Evolutionary conservation across 2,888 invertebrate genomes (phyloP).

Genomic region (Lasioglossum zephyrum): DNA sequence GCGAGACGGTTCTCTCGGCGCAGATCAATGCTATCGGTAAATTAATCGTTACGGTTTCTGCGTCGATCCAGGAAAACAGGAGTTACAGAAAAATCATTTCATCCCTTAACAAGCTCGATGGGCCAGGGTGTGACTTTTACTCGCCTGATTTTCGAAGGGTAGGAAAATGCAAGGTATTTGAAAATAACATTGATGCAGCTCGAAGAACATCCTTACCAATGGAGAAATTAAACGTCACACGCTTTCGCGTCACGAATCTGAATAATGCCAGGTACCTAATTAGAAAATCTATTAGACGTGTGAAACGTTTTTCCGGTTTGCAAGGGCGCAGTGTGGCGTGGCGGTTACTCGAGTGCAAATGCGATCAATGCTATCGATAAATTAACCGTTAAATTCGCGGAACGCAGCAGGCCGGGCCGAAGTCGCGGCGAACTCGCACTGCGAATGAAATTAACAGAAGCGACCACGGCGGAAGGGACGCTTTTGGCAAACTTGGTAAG

Average conservation of each 20-base stretch:
- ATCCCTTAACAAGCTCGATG: no score
- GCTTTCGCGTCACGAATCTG: no score
- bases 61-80: not conserved
- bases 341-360: constrained; percentile 28
- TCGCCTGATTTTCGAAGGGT: not conserved
- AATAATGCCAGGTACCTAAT: not conserved
- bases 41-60: not conserved
- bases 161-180: not conserved
- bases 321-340: not conserved
- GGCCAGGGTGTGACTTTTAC: not conserved
- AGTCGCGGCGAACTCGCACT: constrained; percentile 52
- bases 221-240: no score
- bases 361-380: constrained; percentile 62
- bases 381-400: constrained; percentile 63
- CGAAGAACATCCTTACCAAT: not conserved
- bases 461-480: constrained; percentile 61
- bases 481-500: constrained; percentile 68
- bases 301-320: constrained; percentile 31
- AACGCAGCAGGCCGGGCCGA: constrained; percentile 45
- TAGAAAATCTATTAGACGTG: not conserved
- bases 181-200: not conserved
- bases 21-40: not conserved
- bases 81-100: no score
- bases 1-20: not conserved
- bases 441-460: constrained; percentile 67